Conservation (phyloP, 2,113 vertebrate genomes). For the Xenus cinereus region DNA sequence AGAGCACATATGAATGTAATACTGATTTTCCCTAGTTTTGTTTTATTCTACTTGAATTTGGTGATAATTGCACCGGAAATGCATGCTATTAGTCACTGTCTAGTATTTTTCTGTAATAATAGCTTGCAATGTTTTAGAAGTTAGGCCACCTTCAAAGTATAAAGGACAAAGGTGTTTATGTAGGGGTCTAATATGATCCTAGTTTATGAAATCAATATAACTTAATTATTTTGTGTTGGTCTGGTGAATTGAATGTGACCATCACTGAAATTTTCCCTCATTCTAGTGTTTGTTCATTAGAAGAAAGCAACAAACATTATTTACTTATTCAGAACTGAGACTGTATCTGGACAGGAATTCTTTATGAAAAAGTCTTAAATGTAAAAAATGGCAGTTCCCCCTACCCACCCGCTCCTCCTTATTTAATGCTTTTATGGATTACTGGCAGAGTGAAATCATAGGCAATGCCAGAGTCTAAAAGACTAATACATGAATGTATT, state of each 20-base stretch:
- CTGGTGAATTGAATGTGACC: neutral
- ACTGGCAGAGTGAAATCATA: neutral
- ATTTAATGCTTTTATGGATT: neutral
- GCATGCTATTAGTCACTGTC: neutral
- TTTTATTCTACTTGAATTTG: neutral
- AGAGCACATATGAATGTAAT: neutral
- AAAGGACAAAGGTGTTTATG: neutral
- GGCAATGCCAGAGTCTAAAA: neutral
- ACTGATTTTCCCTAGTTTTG: neutral
- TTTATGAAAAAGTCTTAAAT: neutral
- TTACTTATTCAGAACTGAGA: neutral
- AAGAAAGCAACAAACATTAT: neutral
- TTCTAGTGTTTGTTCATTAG: neutral
- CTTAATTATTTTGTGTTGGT: neutral
- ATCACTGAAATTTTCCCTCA: neutral
- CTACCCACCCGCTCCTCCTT: neutral
- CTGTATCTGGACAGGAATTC: neutral
- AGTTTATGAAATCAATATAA: neutral
- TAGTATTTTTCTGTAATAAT: neutral
- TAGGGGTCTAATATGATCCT: neutral
- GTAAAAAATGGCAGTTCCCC: neutral
- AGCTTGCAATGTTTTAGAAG: neutral
- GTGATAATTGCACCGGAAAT: constrained; percentile 9
- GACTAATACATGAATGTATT: neutral
- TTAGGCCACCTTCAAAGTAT: neutral